phyloP scores from a whole-genome alignment of 2,113 vertebrate genomes.

The Engraulis encrasicolus region DNA sequence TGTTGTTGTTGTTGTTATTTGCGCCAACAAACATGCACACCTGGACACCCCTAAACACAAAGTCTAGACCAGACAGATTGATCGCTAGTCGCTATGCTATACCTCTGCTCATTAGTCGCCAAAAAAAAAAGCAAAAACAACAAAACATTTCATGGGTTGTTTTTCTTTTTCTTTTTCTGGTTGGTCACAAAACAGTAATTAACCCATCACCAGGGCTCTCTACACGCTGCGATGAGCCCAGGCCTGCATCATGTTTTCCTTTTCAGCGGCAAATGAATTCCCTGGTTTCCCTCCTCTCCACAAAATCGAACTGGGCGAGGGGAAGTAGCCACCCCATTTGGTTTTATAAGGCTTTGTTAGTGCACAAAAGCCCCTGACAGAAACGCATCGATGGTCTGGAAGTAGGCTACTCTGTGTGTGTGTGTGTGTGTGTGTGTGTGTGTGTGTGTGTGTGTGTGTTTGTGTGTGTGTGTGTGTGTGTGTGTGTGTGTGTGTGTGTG shows the following conservation, averaged over 20 bases:
- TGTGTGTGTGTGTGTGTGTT: neutral
- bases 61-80: constrained; percentile 4
- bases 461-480: neutral
- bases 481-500: neutral
- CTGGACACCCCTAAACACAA: neutral
- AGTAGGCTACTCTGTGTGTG: neutral
- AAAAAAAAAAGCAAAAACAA: no score
- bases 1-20: neutral
- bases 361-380: constrained; percentile 19
- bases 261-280: constrained; percentile 38
- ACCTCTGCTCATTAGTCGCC: neutral
- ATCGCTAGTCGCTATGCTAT: neutral
- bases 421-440: neutral
- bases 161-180: neutral
- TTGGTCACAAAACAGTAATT: neutral
- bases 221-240: neutral
- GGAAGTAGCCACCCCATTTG: neutral
- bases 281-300: neutral
- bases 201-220: neutral
- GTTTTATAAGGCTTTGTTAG: constrained; percentile 27
- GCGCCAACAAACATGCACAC: neutral
- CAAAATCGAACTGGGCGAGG: constrained; percentile 13
- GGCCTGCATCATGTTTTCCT: constrained; percentile 19
- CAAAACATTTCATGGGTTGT: no score
- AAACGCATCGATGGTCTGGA: constrained; percentile 14